phyloP scores from a whole-genome alignment of 2,797 vertebrate genomes.

The Lacerta agilis region DNA sequence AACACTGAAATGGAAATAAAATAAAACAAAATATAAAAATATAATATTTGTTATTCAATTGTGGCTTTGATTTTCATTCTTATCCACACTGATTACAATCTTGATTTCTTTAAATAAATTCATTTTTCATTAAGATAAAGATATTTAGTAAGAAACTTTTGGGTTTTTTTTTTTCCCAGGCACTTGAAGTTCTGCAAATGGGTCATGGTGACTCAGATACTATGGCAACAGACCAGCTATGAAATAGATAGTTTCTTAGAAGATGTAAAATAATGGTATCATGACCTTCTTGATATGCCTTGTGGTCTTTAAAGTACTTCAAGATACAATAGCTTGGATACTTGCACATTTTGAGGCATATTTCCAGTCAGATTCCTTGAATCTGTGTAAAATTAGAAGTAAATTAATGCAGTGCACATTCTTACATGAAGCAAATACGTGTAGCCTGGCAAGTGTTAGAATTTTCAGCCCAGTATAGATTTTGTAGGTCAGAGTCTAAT shows the following conservation, averaged over 20 bases:
- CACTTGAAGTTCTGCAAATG: not conserved
- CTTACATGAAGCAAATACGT: not conserved
- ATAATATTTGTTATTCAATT: not conserved
- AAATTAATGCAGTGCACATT: slow-evolving; percentile 20
- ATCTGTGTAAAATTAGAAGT: slow-evolving; percentile 19
- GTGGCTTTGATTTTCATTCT: not conserved
- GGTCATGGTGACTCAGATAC: slow-evolving; percentile 9
- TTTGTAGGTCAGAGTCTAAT: not conserved
- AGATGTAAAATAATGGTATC: not conserved
- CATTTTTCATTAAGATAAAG: not conserved
- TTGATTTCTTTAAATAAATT: not conserved
- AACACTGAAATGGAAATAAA: not conserved
- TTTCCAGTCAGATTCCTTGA: not conserved
- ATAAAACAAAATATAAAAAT: not conserved
- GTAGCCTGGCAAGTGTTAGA: slow-evolving; percentile 18
- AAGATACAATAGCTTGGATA: not conserved
- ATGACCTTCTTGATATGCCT: not conserved
- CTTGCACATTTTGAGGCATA: not conserved
- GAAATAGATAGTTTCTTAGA: not conserved
- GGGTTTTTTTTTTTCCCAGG: not conserved
- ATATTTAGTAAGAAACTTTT: not conserved
- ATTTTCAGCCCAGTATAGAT: not conserved
- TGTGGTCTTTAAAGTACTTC: not conserved
- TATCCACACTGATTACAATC: not conserved
- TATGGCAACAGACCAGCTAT: not conserved